Base-by-base conservation (phyloP, 2,113 vertebrate species). In the Platysteira castanea region DNA sequence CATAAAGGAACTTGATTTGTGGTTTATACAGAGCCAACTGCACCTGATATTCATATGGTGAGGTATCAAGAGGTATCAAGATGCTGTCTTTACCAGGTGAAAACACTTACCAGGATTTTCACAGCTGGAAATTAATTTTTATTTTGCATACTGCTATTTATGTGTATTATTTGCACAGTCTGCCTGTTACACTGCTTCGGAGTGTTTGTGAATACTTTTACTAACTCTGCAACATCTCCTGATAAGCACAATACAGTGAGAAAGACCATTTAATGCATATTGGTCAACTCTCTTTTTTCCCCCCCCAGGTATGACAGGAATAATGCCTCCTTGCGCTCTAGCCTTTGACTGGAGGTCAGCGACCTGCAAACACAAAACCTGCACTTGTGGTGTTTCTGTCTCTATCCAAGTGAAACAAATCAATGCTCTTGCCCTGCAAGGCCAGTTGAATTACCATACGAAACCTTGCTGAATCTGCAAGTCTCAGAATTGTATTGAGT, bases 391-490 rank as follows among this genome's bases (percentile, higher is more conserved):
- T 91, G 61, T 67, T 73, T 59, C 70, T 82, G 42, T 83, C 88
- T 87, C 94, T 47, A 77, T 41, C n/a, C 20, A 41, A 90, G 80
- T 46, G 76, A 82, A 93, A 75, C 42, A 73, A 93, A 96, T 79
- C 71, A 90, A 83, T 95, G 33, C 31, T 94, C 33, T 79, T 83
- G 50, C 75, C 80, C 35, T 95, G 41, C 49, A 84, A 95, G 33
- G 71, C 56, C 44, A 21, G 59, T 84, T 54, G 84, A 94, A 86
- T 52, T 87, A 94, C 87, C 47, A 85, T 20, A 79, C 0, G 6
- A 47, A 96, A 49, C 39, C 83, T 79, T 93, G 67, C 71, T 94
- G 70, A 96, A 83, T 79, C 61, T 80, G 39, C 68, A 93, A 21
- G 56, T 71, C 77, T 92, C 50, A 71, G 65, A 87, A 85, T 92